A percentile compares a stretch with the other conserved stretches of the same genome.
phyloP scores from a whole-genome alignment of 2,888 invertebrate species.

The Tetragnatha montana region DNA sequence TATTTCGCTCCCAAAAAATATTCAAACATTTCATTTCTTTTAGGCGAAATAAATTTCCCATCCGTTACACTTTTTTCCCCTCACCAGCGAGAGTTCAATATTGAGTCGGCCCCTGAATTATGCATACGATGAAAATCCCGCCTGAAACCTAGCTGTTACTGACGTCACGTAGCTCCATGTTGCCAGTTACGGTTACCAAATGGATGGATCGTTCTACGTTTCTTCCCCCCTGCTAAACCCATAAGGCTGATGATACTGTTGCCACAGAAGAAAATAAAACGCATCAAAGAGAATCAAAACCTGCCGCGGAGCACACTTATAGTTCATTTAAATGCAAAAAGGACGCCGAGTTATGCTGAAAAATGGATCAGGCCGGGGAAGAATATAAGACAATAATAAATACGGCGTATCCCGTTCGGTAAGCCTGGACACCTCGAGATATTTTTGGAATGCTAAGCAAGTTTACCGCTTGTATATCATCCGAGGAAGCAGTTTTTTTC shows the following conservation, averaged over 20 bases:
- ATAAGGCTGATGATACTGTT: slow-evolving; percentile 54
- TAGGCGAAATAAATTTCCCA: background rate
- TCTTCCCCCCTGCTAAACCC: slow-evolving; percentile 40
- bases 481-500: background rate
- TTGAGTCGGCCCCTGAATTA: slow-evolving; percentile 31
- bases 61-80: background rate
- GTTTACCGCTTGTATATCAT: background rate
- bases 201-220: slow-evolving; percentile 46
- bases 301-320: slow-evolving; percentile 41
- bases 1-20: too few relatives aligned
- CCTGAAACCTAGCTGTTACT: slow-evolving; percentile 34
- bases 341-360: slow-evolving; percentile 58
- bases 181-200: slow-evolving; percentile 59
- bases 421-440: slow-evolving; percentile 23
- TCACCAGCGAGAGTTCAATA: background rate
- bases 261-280: slow-evolving; percentile 38
- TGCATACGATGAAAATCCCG: slow-evolving; percentile 39
- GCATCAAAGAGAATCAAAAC: slow-evolving; percentile 61
- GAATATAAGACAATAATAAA: slow-evolving; percentile 63
- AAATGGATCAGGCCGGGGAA: slow-evolving; percentile 41
- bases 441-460: slow-evolving; percentile 53
- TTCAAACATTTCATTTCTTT: background rate
- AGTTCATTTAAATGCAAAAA: slow-evolving; percentile 64
- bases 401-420: slow-evolving; percentile 14
- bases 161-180: slow-evolving; percentile 55